Evolutionary conservation across 2,888 invertebrate species (phyloP).

Genomic region (Lacanobia oleracea): DNA sequence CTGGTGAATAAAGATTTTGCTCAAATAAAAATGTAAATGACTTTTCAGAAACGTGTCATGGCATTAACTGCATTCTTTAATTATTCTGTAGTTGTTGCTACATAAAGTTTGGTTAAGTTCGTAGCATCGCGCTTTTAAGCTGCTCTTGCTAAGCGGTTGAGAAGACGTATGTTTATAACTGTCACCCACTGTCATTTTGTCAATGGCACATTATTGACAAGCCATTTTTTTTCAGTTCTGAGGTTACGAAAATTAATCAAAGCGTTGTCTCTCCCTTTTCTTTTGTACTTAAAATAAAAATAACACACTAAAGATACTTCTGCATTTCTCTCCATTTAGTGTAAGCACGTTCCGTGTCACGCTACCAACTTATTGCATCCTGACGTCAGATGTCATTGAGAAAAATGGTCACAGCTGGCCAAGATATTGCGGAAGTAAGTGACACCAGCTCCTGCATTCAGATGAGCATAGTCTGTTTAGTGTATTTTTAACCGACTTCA

Average conservation of each 20-base stretch:
- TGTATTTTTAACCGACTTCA: slow-evolving; percentile 5
- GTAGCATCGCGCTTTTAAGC: too few relatives aligned
- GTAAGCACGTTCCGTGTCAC: slow-evolving; percentile 52
- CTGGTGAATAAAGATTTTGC: background rate
- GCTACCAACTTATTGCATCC: slow-evolving; percentile 52
- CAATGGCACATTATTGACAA: too few relatives aligned
- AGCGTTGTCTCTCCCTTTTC: too few relatives aligned
- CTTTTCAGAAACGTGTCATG: too few relatives aligned
- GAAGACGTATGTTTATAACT: too few relatives aligned
- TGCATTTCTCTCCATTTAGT: slow-evolving; percentile 19
- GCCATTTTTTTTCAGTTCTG: too few relatives aligned
- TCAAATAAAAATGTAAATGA: background rate
- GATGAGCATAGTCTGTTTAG: slow-evolving; percentile 42
- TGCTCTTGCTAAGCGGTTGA: too few relatives aligned
- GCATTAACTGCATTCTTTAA: too few relatives aligned
- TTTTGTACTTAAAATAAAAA: background rate
- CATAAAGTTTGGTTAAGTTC: too few relatives aligned
- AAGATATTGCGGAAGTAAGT: slow-evolving; percentile 56
- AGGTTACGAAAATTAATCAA: too few relatives aligned
- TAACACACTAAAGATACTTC: slow-evolving; percentile 12
- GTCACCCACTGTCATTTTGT: too few relatives aligned
- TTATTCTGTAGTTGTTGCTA: too few relatives aligned
- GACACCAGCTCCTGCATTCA: slow-evolving; percentile 42
- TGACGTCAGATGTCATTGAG: slow-evolving; percentile 57
- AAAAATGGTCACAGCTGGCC: slow-evolving; percentile 56